Conservation (phyloP, 2,113 vertebrate genomes). For the Calidris pugnax region DNA sequence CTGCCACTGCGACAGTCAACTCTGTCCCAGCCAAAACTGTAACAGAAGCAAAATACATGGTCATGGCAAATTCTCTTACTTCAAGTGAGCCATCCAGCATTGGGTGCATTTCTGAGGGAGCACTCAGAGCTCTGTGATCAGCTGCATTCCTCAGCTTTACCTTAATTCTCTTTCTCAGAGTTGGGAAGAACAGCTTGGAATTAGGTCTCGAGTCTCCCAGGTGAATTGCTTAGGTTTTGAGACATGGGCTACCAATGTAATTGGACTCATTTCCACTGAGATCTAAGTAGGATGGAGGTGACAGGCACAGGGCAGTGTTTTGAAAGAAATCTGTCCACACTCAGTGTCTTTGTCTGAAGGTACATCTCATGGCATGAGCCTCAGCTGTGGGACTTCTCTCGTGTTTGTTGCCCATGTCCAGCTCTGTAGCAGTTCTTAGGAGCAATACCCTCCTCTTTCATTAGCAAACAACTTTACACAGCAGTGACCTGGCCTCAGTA, state of each 20-base stretch:
- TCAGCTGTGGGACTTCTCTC: background rate
- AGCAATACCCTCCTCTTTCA: background rate
- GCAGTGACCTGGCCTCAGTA: background rate
- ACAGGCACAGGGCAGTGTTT: background rate
- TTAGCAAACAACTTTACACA: background rate
- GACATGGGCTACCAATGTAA: accelerated
- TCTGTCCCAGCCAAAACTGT: background rate
- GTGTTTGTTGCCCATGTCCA: background rate
- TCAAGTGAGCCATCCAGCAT: background rate
- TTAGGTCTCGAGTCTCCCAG: background rate
- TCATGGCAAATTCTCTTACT: background rate
- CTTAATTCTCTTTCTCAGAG: background rate
- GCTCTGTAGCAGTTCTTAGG: background rate
- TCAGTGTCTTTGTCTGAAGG: background rate
- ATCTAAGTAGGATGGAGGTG: background rate
- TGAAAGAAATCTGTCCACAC: background rate
- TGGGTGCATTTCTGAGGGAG: background rate
- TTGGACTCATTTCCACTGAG: background rate
- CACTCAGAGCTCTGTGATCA: background rate
- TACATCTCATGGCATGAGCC: background rate
- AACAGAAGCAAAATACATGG: background rate
- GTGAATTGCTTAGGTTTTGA: background rate
- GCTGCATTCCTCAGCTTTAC: background rate
- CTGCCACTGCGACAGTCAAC: background rate
- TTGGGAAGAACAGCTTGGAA: background rate